Percentiles rank a stretch among this genome's conserved stretches.
Evolutionary conservation across 1,140 invertebrate species (phyloP).

Genomic region (Meteorus sp.): DNA sequence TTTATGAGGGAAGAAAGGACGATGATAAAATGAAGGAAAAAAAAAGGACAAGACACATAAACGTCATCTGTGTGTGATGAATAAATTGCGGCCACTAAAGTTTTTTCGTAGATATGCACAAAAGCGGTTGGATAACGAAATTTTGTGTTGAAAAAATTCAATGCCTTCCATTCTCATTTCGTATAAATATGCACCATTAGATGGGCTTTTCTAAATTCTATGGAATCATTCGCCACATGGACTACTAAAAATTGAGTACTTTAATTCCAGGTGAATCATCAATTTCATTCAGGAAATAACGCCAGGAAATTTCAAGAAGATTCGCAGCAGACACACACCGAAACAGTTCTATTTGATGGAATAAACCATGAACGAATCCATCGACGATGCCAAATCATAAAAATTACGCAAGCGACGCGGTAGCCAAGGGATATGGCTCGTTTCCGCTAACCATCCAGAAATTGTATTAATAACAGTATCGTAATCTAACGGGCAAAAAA

Average conservation of each 20-base stretch:
- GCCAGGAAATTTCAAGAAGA: too few species aligned
- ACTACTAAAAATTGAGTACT: too few species aligned
- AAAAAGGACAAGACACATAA: not conserved
- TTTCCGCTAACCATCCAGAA: constrained; percentile 20
- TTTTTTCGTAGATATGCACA: constrained; percentile 15
- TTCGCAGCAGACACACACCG: too few species aligned
- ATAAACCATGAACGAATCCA: too few species aligned
- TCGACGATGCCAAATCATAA: not conserved
- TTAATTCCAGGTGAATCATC: too few species aligned
- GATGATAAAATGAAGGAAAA: not conserved
- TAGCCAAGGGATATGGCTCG: constrained; percentile 19
- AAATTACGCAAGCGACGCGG: not conserved
- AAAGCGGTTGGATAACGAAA: not conserved
- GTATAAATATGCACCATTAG: too few species aligned
- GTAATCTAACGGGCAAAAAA: not conserved
- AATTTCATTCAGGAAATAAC: too few species aligned
- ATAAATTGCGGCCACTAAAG: constrained; percentile 12
- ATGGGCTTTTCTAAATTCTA: too few species aligned
- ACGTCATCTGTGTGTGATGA: constrained; percentile 6
- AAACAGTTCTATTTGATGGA: too few species aligned
- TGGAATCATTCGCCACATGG: too few species aligned
- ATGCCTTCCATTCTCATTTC: too few species aligned
- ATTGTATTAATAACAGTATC: constrained; percentile 19
- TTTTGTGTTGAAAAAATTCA: too few species aligned
- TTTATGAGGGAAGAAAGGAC: not conserved